Evolutionary conservation across 2,113 vertebrate species (phyloP), one percentile per base, ranked within the genome.

Genomic region (Willisornis vidua): DNA sequence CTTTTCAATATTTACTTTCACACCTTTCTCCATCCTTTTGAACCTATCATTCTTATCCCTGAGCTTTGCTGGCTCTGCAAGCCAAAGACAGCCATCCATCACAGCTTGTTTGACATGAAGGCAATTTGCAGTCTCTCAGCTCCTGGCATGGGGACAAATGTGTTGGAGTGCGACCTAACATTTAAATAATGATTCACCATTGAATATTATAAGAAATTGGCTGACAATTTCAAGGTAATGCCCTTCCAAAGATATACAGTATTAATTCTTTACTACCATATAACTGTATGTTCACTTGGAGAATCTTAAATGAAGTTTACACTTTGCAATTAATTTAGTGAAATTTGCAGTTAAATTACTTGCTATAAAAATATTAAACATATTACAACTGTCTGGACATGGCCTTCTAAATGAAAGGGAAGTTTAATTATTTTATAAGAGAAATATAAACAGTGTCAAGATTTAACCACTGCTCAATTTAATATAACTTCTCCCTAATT

Each of bases 341-440:
- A 87, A 93, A 89, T 83, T 93, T 73, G 71, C 41, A 71, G 58
- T 93, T 93, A 96, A 93, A 91, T 43, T 49, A 57, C 95, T 88
- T 65, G 84, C 24, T 59, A 83, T 91, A 85, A 95, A 95, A 96
- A 75, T 73, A 91, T 66, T 61, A 63, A 90, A 82, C 63, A n/a
- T 70, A 79, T 87, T 66, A 89, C 65, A 93, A 88, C 74, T 67
- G 65, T 85, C 88, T 67, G 76, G 92, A 71, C 16, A 18, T 31
- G 74, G 78, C 55, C 86, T 96, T 46, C 15, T 91, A 93, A 82
- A 43, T 43, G 73, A 92, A 79, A 58, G 45, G 70, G 41, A 72
- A n/a, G 18, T 75, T 96, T 95, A 87, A 96, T 96, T 96, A 95
- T 96, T 95, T 91, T 59, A 59, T 73, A 92, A 90, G n/a, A 93